Evolutionary conservation across 2,888 invertebrate species (phyloP), one percentile per base, ranked within the genome.

Genomic region (Leptopterna dolabrata): DNA sequence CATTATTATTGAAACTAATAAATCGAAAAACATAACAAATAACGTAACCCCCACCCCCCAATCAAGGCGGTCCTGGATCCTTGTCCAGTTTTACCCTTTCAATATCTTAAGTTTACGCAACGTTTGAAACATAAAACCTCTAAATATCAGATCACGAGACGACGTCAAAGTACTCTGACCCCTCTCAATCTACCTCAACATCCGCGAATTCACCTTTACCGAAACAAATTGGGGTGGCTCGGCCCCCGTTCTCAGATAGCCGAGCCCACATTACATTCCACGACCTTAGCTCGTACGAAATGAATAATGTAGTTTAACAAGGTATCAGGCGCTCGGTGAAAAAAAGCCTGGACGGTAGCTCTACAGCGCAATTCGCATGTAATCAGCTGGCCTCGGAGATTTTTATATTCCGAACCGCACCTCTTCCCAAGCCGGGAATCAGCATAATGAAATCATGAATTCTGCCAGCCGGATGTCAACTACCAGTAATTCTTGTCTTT

Each of bases 281-380:
- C 36, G 14, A 11, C 73, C 73, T 19, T 30, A 30, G 27, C 41
- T 36, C 16, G 30, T 41, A 36, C 30, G 41, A 19, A 73, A 73
- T 73, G 73, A 73, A 73, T 73, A 73, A 73, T 73, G 73, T 41
- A 73, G 73, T 30, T 73, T 41, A 73, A 41, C 73, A 24, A 36
- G 73, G 30, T 30, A 4, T 73, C 73, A 73, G 73, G 73, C 4
- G 29, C 63, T 63, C 63, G 63, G 6, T 27, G 24, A 13, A 27
- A 63, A 19, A 63, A 63, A 63, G 19, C 9, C 63, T 63, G 63
- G 27, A 63, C 24, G 6, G 0, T n/a, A 51, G 51, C 16, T n/a
- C 63, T 24, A 0, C 11, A 27, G 63, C 19, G 63, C 63, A 63
- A 63, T 63, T 63, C 63, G 63, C 63, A 63, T 63, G 63, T 63